These are phyloP conservation scores for Pogonocichla stellata DNA, from an alignment of 2,113 vertebrate species.

Conservation along the genomic window DNA sequence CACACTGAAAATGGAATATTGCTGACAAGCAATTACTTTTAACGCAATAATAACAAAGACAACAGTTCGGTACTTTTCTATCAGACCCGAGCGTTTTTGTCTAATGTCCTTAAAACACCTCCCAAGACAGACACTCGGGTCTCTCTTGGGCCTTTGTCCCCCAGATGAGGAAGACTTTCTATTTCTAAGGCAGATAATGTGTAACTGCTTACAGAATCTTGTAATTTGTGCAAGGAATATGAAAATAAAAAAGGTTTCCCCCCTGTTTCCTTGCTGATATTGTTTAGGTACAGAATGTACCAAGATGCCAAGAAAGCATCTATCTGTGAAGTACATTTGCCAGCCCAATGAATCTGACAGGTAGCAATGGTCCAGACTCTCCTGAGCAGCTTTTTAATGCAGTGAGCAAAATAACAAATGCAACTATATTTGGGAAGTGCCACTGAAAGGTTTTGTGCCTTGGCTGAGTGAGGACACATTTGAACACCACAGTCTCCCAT, in stretches of 20 bases:
- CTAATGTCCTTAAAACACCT: not conserved
- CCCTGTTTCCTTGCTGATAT: not conserved
- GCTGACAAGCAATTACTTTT: not conserved
- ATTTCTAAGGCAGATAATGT: not conserved
- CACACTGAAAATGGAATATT: not conserved
- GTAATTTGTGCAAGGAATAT: not conserved
- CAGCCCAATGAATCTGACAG: not conserved
- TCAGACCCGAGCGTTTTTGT: not conserved
- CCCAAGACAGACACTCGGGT: not conserved
- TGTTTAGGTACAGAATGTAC: not conserved
- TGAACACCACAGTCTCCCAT: not conserved
- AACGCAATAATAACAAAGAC: not conserved
- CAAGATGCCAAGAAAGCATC: not conserved
- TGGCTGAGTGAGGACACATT: not conserved
- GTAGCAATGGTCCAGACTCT: not conserved
- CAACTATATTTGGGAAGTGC: not conserved
- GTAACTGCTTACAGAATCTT: not conserved
- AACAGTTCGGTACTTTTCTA: not conserved
- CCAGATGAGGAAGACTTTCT: not conserved
- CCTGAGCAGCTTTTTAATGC: not conserved
- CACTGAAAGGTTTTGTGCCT: not conserved
- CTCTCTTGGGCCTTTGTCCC: not conserved
- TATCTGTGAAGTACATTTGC: not conserved
- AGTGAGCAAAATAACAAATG: not conserved
- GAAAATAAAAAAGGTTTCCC: not conserved